Percentiles rank a stretch among this genome's conserved stretches.
Conservation (phyloP, 2,113 vertebrate genomes). For the Baryphthengus martii region DNA sequence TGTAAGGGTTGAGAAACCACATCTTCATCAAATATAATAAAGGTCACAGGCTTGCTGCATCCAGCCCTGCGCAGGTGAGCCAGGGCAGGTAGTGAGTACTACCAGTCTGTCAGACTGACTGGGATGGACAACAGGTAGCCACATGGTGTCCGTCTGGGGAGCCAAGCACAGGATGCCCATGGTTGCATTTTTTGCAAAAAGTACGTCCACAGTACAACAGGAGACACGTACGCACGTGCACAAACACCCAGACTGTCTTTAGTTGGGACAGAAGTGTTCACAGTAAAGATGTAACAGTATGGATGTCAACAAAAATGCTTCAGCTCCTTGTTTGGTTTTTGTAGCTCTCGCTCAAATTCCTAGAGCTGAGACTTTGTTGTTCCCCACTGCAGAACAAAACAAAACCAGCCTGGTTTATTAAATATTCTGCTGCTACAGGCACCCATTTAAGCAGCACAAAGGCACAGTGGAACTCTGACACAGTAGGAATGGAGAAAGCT, state of each 20-base stretch:
- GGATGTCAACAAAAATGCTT: neutral
- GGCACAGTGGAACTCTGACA: neutral
- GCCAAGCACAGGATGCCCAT: neutral
- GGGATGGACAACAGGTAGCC: neutral
- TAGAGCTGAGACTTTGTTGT: neutral
- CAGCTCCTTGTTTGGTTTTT: neutral
- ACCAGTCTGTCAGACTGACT: neutral
- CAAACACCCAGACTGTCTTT: neutral
- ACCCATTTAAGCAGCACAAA: neutral
- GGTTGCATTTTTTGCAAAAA: neutral
- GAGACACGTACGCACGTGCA: neutral
- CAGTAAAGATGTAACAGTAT: neutral
- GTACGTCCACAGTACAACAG: rapidly evolving
- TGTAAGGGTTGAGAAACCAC: neutral
- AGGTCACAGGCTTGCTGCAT: neutral
- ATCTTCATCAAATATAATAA: neutral
- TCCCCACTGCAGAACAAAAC: neutral
- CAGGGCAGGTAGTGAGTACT: neutral
- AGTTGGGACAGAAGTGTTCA: neutral
- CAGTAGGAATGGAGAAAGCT: neutral
- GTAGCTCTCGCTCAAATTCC: neutral
- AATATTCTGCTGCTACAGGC: neutral
- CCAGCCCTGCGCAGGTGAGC: neutral
- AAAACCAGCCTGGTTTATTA: neutral
- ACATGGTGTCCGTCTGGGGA: neutral